Evolutionary conservation across 1,140 invertebrate genomes (phyloP).

Genomic region (Lepidurus couesii): DNA sequence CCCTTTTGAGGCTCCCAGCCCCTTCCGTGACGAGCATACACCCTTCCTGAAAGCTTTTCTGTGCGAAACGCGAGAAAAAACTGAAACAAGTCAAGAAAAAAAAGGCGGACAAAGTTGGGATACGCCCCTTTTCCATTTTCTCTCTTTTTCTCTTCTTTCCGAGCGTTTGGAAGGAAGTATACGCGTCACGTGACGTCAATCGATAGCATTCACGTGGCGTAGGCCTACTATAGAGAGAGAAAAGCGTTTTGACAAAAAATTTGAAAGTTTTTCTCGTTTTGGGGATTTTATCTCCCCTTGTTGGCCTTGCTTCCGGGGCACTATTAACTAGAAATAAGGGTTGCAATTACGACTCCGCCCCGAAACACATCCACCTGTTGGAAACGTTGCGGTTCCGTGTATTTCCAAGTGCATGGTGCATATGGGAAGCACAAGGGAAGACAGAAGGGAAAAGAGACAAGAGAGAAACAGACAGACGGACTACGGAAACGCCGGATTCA

Average conservation of each 20-base stretch:
- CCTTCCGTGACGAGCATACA: no score
- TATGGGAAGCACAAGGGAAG: conserved; percentile 23
- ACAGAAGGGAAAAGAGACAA: conserved; percentile 1
- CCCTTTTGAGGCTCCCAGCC: no score
- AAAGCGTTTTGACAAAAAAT: background rate
- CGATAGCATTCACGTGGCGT: background rate
- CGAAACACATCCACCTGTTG: conserved; percentile 26
- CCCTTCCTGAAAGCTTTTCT: no score
- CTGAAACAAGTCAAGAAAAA: no score
- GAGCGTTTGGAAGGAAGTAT: background rate
- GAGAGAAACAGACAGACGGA: conserved; percentile 22
- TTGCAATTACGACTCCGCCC: conserved; percentile 14
- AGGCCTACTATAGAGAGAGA: background rate
- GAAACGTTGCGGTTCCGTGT: conserved; percentile 13
- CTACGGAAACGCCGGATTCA: conserved; percentile 23
- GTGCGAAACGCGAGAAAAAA: no score
- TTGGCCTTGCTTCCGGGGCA: background rate
- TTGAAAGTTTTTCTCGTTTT: background rate
- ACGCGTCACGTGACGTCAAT: background rate
- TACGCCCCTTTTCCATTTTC: no score
- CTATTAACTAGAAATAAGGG: background rate
- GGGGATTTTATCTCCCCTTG: background rate
- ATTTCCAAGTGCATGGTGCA: conserved; percentile 4
- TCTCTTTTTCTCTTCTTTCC: no score
- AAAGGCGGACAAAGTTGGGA: no score